Percentiles rank a stretch among this genome's conserved stretches.
phyloP scores from a whole-genome alignment of 2,113 vertebrate genomes.

The Corydoras maculifer region DNA sequence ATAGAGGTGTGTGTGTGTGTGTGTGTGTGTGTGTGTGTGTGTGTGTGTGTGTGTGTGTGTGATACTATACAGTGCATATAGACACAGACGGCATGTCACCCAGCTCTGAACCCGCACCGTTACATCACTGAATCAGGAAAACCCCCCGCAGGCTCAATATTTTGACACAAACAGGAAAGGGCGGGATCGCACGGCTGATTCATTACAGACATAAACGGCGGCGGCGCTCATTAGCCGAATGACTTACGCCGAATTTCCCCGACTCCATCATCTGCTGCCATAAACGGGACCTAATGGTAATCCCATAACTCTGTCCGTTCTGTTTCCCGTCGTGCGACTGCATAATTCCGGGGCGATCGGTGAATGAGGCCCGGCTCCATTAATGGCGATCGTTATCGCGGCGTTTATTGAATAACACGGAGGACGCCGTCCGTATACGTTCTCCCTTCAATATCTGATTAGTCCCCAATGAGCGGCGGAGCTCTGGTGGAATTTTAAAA shows the following conservation, averaged over 20 bases:
- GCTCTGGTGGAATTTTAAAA: background rate
- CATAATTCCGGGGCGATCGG: constrained; percentile 9
- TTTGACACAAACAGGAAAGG: constrained; percentile 18
- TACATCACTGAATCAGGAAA: constrained; percentile 10
- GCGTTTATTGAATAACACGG: background rate
- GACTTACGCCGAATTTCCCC: background rate
- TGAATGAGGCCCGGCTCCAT: background rate
- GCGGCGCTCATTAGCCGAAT: constrained; percentile 15
- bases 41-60: too few relatives aligned
- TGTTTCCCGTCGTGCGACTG: background rate
- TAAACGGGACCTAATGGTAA: background rate
- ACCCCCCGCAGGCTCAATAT: constrained; percentile 15
- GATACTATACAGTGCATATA: too few relatives aligned
- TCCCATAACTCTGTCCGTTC: background rate
- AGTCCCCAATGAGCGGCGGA: too few relatives aligned
- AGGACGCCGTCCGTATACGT: background rate
- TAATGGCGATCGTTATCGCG: background rate
- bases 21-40: too few relatives aligned
- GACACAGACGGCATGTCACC: too few relatives aligned
- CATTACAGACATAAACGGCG: constrained; percentile 22
- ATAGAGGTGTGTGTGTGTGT: too few relatives aligned
- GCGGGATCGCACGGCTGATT: constrained; percentile 19
- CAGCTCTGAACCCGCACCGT: too few relatives aligned
- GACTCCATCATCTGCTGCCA: constrained; percentile 1
- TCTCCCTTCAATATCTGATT: background rate